phyloP scores from a whole-genome alignment of 2,113 vertebrate genomes.

The Chionomys nivalis region DNA sequence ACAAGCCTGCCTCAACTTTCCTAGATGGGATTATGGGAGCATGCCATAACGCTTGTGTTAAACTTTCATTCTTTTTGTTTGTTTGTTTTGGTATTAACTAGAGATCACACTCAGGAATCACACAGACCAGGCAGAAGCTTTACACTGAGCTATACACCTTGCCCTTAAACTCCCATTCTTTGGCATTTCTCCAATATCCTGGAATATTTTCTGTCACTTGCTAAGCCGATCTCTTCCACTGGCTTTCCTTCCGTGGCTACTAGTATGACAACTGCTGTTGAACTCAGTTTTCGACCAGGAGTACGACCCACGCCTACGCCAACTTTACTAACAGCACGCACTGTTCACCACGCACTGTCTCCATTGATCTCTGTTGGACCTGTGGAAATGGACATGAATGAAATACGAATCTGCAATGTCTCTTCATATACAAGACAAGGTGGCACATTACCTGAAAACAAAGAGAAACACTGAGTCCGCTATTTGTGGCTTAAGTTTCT shows the following conservation, averaged over 20 bases:
- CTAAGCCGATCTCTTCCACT: neutral
- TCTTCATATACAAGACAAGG: conserved; percentile 3
- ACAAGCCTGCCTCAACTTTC: neutral
- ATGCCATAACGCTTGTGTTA: neutral
- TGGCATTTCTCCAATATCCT: neutral
- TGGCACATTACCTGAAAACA: neutral
- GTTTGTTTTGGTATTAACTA: neutral
- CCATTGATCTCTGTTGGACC: neutral
- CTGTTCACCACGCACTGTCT: neutral
- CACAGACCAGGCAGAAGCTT: neutral
- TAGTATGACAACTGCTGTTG: neutral
- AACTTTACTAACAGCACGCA: neutral
- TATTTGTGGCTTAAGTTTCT: conserved; percentile 38
- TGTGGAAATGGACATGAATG: neutral
- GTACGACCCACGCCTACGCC: neutral
- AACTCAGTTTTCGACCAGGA: neutral
- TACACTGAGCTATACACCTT: neutral
- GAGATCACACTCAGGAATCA: neutral
- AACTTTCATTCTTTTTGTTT: neutral
- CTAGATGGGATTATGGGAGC: neutral
- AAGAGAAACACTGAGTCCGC: neutral
- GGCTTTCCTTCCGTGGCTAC: accelerated
- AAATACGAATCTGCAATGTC: neutral
- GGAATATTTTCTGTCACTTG: no score
- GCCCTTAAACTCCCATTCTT: neutral